Evolutionary conservation across 2,888 invertebrate genomes (phyloP).

Genomic region (Autographa pulchrina): DNA sequence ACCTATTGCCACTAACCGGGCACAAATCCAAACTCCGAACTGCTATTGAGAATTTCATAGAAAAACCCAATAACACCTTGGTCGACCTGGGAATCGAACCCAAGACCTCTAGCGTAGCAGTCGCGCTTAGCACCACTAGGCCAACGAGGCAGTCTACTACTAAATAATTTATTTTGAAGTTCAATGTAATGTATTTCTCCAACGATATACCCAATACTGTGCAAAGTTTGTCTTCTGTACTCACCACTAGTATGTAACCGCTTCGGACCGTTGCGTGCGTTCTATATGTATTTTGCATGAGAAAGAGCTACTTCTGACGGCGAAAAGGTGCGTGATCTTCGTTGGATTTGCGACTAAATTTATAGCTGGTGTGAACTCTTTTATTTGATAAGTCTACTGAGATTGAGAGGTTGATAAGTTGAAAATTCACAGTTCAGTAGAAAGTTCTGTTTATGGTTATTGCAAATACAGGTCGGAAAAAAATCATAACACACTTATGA

Average conservation of each 20-base stretch:
- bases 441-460: not conserved
- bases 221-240: slow-evolving; percentile 22
- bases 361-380: slow-evolving; percentile 48
- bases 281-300: slow-evolving; percentile 63
- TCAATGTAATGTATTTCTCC: too few relatives aligned
- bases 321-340: slow-evolving; percentile 60
- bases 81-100: too few relatives aligned
- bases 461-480: not conserved
- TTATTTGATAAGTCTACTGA: slow-evolving; percentile 50
- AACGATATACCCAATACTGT: too few relatives aligned
- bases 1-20: too few relatives aligned
- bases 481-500: not conserved
- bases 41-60: too few relatives aligned
- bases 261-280: slow-evolving; percentile 55
- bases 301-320: slow-evolving; percentile 57
- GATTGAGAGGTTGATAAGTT: slow-evolving; percentile 41
- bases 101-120: too few relatives aligned
- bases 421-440: not conserved
- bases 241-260: slow-evolving; percentile 7
- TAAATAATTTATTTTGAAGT: too few relatives aligned
- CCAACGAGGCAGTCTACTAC: too few relatives aligned
- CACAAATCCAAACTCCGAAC: too few relatives aligned
- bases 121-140: too few relatives aligned
- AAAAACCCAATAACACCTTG: too few relatives aligned
- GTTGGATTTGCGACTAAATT: slow-evolving; percentile 54